Base-by-base conservation (phyloP, 2,113 vertebrate species). In the Polypterus senegalus region DNA sequence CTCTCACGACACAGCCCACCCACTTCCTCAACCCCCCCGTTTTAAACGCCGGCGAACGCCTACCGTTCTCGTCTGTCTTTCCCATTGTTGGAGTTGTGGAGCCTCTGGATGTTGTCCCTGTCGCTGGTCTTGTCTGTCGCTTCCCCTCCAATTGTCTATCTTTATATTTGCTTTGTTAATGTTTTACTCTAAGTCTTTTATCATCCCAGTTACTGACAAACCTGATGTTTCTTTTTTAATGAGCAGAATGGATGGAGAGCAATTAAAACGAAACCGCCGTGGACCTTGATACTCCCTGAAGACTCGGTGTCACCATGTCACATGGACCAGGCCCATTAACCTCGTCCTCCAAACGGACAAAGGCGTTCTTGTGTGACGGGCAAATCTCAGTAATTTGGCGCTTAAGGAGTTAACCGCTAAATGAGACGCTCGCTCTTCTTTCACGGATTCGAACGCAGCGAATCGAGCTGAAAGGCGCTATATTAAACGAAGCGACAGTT, bases 111-210 rank as follows among this genome's bases (percentile, higher is more conserved):
- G 51, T 8, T 52, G 10, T 52, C 51, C 51, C 7, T 3, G 51
- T 10, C 10, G 51, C 51, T 3, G 7, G 7, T 52, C 57, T 54
- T n/a, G 5, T 52, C 51, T 63, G 44, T 66, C 61, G n/a, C 7
- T 43, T 3, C 48, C 54, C 61, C 10, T 43, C 48, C 4, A 57
- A 10, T 27, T 11, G 61, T 5, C 57, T 53, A 46, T 58, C 52
- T 9, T 57, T 53, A 67, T 69, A 66, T 60, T 58, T 45, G 44
- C 44, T 64, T 55, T 61, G 77, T 81, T 79, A 83, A 81, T 83
- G 49, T 78, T 79, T 57, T 66, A 80, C 76, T 63, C 51, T 4
- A 3, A 59, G 44, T 55, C 9, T 49, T 46, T 57, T 47, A 48
- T 10, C 51, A 7, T 52, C 51, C 4, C 4, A 52, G 51, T 52